These are phyloP conservation scores for Paramormyrops kingsleyae DNA, from an alignment of 2,113 vertebrate species.

Conservation along the genomic window DNA sequence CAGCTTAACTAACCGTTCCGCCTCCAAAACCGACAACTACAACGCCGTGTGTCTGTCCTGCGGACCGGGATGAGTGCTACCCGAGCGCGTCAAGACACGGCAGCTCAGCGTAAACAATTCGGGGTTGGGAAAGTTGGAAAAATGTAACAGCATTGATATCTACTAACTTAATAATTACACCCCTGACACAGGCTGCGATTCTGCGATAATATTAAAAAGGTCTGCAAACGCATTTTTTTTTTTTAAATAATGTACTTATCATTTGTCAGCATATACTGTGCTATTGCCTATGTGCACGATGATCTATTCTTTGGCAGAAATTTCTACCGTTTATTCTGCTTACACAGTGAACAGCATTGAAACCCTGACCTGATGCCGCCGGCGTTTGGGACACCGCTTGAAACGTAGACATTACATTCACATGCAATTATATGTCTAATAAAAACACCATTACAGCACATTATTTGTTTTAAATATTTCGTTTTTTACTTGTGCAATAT, in stretches of 20 bases:
- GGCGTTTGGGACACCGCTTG: background rate
- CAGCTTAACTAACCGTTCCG: slow-evolving; percentile 40
- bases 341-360: background rate
- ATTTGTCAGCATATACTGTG: background rate
- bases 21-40: slow-evolving; percentile 44
- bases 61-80: background rate
- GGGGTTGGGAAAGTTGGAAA: background rate
- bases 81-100: background rate
- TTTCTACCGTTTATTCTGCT: background rate
- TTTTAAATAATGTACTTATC: background rate
- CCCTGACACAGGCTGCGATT: background rate
- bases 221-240: background rate
- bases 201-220: background rate
- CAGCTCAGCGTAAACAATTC: background rate
- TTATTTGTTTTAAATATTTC: background rate
- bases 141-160: background rate
- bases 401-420: background rate
- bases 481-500: background rate
- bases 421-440: background rate
- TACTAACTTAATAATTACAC: background rate
- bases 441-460: background rate
- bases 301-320: background rate
- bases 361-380: background rate
- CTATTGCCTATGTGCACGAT: background rate
- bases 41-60: background rate